Evolutionary conservation across 2,888 invertebrate species (phyloP), one percentile per base, ranked within the genome.

Genomic region (Andrena bucephala): DNA sequence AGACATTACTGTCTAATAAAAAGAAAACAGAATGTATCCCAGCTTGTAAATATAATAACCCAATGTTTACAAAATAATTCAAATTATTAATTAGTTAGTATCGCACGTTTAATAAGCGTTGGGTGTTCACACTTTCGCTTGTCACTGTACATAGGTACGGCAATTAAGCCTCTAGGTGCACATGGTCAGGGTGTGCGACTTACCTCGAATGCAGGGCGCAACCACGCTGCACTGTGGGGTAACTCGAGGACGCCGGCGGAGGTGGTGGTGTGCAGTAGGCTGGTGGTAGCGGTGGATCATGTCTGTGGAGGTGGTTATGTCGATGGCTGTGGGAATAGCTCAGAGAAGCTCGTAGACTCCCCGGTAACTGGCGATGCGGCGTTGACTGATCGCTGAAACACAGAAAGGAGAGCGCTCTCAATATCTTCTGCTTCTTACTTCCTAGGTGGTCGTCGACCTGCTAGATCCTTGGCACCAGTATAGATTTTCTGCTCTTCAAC

Each of bases 181-280:
- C 13, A 70, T 29, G 24, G 2, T 7, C 5, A 42, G 27, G 27
- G 36, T 42, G 36, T 75, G 71, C 36, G 62, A 91, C 90, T 91
- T 81, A 93, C 93, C 93, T 91, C 81, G 92, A 84, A 86, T 92
- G 93, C 73, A 92, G 86, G 84, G 89, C 91, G 89, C 92, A 92
- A 87, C 89, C 87, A 86, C 87, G 91, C 85, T 91, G 89, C 88
- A 88, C 88, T 78, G 89, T 87, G 83, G 87, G 79, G 85, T 87
- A 90, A 86, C 78, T 89, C 78, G 91, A 86, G 82, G 90, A 84
- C 85, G 88, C 86, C 72, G 90, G 87, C 27, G 87, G 81, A 77
- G 88, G 83, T 70, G 88, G 84, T 72, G 90, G 89, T 70, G 89
- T 80, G 83, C 87, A 86, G 63, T 88, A 90, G 50, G 80, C 71